phyloP scores from a whole-genome alignment of 2,113 vertebrate species.

The Dinomys branickii region DNA sequence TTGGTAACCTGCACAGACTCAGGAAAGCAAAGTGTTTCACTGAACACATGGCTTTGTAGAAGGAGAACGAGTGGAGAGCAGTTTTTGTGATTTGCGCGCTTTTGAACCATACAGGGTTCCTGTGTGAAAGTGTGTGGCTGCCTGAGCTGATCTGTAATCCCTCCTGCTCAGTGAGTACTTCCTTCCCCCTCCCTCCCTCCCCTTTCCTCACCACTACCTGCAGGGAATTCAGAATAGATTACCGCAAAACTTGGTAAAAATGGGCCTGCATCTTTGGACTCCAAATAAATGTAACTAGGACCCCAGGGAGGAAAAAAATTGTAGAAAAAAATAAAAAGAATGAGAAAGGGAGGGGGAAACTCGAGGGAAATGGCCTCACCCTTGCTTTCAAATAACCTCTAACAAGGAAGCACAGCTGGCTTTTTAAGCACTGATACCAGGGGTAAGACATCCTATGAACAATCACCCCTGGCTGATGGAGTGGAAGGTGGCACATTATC shows the following conservation, averaged over 20 bases:
- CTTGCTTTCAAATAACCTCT: not conserved
- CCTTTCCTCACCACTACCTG: too few species aligned
- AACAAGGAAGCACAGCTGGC: slow-evolving; percentile 48
- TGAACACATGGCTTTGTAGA: not conserved
- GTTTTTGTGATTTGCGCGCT: not conserved
- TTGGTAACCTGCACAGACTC: not conserved
- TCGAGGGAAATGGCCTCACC: not conserved
- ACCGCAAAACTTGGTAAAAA: not conserved
- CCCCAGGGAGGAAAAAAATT: not conserved
- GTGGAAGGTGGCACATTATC: slow-evolving; percentile 87
- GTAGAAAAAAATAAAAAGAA: not conserved
- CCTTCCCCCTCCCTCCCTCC: not conserved
- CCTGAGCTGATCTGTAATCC: too few species aligned
- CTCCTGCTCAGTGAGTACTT: not conserved
- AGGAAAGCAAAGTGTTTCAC: not conserved
- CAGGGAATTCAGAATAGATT: not conserved
- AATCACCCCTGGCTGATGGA: slow-evolving; percentile 84
- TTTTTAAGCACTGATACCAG: slow-evolving; percentile 74
- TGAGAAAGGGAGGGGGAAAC: not conserved
- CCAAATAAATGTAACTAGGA: not conserved
- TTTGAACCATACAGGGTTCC: fast-evolving
- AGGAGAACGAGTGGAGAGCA: not conserved
- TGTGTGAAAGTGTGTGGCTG: not conserved
- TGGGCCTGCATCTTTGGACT: not conserved
- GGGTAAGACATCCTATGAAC: slow-evolving; percentile 82